Evolutionary conservation across 2,888 invertebrate species (phyloP), one percentile per base, ranked within the genome.

Genomic region (Hipparchia sbordonii): DNA sequence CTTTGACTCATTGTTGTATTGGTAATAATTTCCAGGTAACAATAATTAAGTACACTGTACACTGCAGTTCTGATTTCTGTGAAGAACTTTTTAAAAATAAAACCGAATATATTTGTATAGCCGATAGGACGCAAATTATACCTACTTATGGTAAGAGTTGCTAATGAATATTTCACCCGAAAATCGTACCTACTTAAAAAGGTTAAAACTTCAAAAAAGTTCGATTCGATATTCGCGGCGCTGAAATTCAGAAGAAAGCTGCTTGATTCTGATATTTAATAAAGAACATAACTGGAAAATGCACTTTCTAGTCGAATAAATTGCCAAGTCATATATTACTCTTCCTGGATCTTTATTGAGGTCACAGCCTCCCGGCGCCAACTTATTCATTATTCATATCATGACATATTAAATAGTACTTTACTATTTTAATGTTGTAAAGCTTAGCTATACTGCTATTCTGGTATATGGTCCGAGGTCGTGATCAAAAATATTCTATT

Each of bases 331-430:
- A 59, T 59, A 65, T 48, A 62, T 71, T n/a, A 48, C 48, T 48
- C 60, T 70, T 66, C 65, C 70, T 48, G 69, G n/a, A 52, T 52
- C 52, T 9, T 12, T 69, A 69, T 61, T 51, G 69, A 74, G 75
- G 77, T 72, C 76, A 74, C 75, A 75, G 69, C 74, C 51, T 75
- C 74, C 71, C 67, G 75, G 74, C 77, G 77, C 79, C 78, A 74
- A 70, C 67, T 65, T 61, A 68, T 72, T 72, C 68, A 57, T 67
- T 67, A 67, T 70, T 74, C 70, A 71, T 74, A 73, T 77, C 70
- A 66, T 74, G 67, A 54, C 67, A 67, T 65, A 62, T 70, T 70
- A 71, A 69, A 66, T 72, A 63, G 68, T 70, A 52, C 33, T 48
- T 2, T 63, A 9, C 57, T 63, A 10, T 13, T 48, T n/a, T 48